A percentile compares a stretch with the other conserved stretches of the same genome.
Conservation (phyloP, 2,797 vertebrate genomes). For the Eulemur albifrons region DNA sequence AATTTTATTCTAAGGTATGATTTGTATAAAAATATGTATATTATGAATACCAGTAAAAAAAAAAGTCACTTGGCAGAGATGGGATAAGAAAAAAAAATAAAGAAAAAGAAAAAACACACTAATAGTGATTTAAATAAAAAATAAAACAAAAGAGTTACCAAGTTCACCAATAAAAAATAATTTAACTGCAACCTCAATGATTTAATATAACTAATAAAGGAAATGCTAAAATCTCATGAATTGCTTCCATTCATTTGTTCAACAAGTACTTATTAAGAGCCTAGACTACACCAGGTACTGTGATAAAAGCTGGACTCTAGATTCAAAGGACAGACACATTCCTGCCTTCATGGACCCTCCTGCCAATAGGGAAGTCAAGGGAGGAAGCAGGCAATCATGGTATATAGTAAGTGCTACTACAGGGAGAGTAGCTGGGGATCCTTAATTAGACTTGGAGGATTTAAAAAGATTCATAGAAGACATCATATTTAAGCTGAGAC, state of each 20-base stretch:
- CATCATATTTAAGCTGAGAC: background rate
- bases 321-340: background rate
- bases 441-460: background rate
- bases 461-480: background rate
- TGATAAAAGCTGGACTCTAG: background rate
- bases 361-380: background rate
- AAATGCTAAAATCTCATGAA: slow-evolving; percentile 29
- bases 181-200: background rate
- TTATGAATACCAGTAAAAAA: background rate
- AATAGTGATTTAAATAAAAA: background rate
- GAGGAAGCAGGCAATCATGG: background rate
- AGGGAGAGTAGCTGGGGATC: background rate
- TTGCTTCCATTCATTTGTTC: slow-evolving; percentile 17
- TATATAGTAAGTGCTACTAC: background rate
- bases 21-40: background rate
- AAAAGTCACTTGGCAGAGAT: background rate
- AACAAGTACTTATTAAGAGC: background rate
- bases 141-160: background rate
- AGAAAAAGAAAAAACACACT: too few relatives aligned
- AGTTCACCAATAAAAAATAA: background rate
- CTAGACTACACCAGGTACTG: background rate
- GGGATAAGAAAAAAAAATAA: too few relatives aligned
- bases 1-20: background rate
- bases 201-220: slow-evolving; percentile 17
- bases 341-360: background rate